Conservation (phyloP, 2,888 invertebrate species). For the Drosophila robusta region DNA sequence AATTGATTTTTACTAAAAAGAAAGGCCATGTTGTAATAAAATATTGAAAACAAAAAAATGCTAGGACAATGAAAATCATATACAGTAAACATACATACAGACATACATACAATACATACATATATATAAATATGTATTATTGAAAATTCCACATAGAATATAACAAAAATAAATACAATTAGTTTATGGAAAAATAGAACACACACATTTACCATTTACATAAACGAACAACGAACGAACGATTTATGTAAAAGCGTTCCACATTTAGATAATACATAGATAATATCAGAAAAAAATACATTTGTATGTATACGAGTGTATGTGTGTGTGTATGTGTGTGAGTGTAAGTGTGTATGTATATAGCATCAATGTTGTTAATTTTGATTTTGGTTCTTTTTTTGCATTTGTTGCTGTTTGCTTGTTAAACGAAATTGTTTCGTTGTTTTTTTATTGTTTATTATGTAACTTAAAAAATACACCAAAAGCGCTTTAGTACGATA, state of each 20-base stretch:
- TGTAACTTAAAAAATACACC: constrained; percentile 74
- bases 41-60: constrained; percentile 15
- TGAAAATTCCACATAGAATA: constrained; percentile 53
- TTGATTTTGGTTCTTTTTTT: constrained; percentile 49
- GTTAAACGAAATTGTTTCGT: constrained; percentile 48
- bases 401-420: constrained; percentile 33
- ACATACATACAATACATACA: constrained; percentile 47
- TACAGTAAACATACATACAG: constrained; percentile 42
- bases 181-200: constrained; percentile 68
- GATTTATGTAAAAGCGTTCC: constrained; percentile 83
- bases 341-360: constrained; percentile 25
- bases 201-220: constrained; percentile 80
- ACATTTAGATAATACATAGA: constrained; percentile 82
- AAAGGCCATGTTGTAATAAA: constrained; percentile 27
- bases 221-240: constrained; percentile 81
- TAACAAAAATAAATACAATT: constrained; percentile 67
- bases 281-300: constrained; percentile 72
- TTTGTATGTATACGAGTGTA: constrained; percentile 47
- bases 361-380: constrained; percentile 62
- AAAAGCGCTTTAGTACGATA: constrained; percentile 80
- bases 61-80: constrained; percentile 56
- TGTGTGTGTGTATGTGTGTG: constrained; percentile 32
- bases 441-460: constrained; percentile 41
- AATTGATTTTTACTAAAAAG: constrained; percentile 23
- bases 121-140: constrained; percentile 50